These are phyloP conservation scores for Bubo blakistoni DNA, from an alignment of 2,113 vertebrate species.

Conservation along the genomic window DNA sequence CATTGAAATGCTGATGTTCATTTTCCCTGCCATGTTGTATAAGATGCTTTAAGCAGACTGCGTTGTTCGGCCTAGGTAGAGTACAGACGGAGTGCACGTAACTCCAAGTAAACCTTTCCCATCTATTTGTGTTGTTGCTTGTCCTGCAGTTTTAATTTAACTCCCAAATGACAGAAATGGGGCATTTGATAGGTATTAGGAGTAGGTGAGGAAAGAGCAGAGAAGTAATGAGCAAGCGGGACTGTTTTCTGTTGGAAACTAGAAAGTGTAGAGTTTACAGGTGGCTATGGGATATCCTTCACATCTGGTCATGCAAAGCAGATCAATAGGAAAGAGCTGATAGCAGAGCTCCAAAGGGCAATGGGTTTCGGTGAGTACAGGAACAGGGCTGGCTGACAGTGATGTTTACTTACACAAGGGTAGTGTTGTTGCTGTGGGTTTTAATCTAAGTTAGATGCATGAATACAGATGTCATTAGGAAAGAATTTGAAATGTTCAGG, in stretches of 20 bases:
- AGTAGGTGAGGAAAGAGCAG: not conserved
- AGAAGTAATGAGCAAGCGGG: not conserved
- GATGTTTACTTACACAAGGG: not conserved
- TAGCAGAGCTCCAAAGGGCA: not conserved
- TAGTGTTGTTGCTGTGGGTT: not conserved
- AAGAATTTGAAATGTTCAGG: constrained; percentile 34
- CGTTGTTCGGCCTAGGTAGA: not conserved
- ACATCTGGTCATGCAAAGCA: not conserved
- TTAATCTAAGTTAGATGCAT: not conserved
- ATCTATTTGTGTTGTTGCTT: not conserved
- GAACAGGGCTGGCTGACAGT: not conserved
- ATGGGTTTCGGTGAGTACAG: not conserved
- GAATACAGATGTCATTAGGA: constrained; percentile 42
- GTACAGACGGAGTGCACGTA: fast-evolving
- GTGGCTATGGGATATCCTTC: not conserved
- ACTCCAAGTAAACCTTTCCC: not conserved
- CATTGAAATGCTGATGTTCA: not conserved
- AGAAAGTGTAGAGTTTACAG: not conserved
- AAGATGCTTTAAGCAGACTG: not conserved
- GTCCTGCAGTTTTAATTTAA: not conserved
- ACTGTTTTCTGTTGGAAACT: not conserved
- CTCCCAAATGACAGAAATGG: not conserved
- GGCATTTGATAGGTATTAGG: not conserved
- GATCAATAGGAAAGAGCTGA: not conserved
- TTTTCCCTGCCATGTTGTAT: not conserved